Conservation (phyloP, 2,797 vertebrate species). For the Setipinna tenuifilis region DNA sequence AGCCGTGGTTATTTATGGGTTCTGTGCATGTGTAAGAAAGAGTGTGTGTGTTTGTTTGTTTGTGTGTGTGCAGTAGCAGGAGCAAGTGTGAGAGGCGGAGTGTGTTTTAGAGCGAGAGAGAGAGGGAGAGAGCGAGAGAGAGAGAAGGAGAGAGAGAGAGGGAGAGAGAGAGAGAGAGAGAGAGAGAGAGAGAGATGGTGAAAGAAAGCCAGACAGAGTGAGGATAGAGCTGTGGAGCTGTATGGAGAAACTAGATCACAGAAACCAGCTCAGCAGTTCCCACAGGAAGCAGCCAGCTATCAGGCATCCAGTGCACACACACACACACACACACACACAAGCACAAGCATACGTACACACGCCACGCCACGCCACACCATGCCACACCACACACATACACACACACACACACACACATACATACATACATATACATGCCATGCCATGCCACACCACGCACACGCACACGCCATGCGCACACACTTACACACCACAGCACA, state of each 20-base stretch:
- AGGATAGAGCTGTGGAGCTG: conserved; percentile 1
- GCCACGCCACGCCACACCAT: neutral
- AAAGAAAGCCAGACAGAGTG: neutral
- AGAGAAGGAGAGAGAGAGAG: neutral
- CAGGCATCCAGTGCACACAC: neutral
- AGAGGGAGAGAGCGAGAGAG: neutral
- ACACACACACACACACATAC: neutral
- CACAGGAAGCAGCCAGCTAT: conserved; percentile 17
- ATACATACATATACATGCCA: neutral
- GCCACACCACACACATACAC: neutral
- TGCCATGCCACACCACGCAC: neutral
- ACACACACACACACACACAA: neutral
- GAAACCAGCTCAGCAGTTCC: conserved; percentile 19
- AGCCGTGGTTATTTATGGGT: neutral
- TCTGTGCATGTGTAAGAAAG: neutral
- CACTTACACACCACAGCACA: neutral
- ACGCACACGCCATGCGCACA: neutral
- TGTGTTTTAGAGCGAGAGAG: neutral
- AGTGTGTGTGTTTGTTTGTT: conserved; percentile 4
- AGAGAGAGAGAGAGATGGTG: neutral
- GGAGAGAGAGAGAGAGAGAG: neutral
- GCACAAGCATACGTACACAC: neutral
- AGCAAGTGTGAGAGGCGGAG: neutral
- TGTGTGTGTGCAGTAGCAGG: too few relatives aligned
- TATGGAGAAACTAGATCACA: conserved; percentile 24